A percentile compares a stretch with the other conserved stretches of the same genome.
phyloP scores from a whole-genome alignment of 1,140 invertebrate genomes.

The Drosophila suzukii region DNA sequence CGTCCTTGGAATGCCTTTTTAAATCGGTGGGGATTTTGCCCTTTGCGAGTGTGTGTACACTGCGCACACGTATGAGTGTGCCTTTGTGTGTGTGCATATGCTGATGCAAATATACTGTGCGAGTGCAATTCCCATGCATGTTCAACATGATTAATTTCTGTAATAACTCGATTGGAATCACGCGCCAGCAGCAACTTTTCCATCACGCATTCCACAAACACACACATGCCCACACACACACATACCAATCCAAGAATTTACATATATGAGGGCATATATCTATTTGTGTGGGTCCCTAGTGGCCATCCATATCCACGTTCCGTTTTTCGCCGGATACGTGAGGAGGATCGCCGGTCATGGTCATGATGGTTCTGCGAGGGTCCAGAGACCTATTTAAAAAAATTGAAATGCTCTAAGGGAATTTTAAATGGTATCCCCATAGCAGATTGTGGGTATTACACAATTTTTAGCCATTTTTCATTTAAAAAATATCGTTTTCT shows the following conservation, averaged over 20 bases:
- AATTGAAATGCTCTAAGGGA: no score
- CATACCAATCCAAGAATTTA: conserved; percentile 3
- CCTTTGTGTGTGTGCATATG: conserved; percentile 36
- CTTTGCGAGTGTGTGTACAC: conserved; percentile 26
- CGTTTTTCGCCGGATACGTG: conserved; percentile 70
- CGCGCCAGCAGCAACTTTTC: conserved; percentile 81
- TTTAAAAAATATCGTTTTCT: no score
- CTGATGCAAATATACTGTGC: conserved; percentile 72
- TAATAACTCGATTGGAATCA: conserved; percentile 83
- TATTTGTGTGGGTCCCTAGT: conserved; percentile 53
- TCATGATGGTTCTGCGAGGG: not conserved
- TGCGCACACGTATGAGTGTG: conserved; percentile 9
- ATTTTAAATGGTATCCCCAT: no score
- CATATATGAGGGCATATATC: conserved; percentile 6
- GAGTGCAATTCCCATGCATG: conserved; percentile 82
- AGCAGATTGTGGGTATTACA: no score
- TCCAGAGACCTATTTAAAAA: not conserved
- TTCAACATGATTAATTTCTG: conserved; percentile 83
- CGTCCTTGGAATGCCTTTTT: conserved; percentile 29
- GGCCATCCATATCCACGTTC: conserved; percentile 61
- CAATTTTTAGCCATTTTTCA: no score
- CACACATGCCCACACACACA: not conserved
- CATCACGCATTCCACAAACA: conserved; percentile 74
- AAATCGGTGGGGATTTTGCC: conserved; percentile 12
- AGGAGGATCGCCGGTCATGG: conserved; percentile 26